A percentile compares a stretch with the other conserved stretches of the same genome.
phyloP scores from a whole-genome alignment of 2,113 vertebrate genomes.

The Gymnobelideus leadbeateri region DNA sequence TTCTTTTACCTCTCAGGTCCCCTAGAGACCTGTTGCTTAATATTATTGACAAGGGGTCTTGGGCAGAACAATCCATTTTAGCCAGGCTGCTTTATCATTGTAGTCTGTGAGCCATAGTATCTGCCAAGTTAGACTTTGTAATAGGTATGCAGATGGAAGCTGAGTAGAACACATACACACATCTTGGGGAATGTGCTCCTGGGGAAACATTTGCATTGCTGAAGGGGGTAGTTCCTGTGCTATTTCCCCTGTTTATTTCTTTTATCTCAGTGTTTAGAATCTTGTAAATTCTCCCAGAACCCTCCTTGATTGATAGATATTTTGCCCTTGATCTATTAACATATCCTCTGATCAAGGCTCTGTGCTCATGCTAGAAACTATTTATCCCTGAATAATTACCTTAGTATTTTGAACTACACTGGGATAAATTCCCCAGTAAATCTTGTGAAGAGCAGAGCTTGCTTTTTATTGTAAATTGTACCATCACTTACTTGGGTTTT shows the following conservation, averaged over 20 bases:
- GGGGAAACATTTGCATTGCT: slow-evolving; percentile 23
- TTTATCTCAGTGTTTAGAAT: slow-evolving; percentile 51
- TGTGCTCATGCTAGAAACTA: slow-evolving; percentile 11
- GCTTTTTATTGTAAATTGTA: slow-evolving; percentile 33
- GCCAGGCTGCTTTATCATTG: neutral
- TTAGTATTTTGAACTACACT: slow-evolving; percentile 34
- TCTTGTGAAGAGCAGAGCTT: slow-evolving; percentile 19
- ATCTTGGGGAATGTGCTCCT: slow-evolving; percentile 23
- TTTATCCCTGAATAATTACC: slow-evolving; percentile 37
- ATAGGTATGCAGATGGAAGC: slow-evolving; percentile 52
- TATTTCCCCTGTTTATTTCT: slow-evolving; percentile 54
- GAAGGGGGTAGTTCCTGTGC: slow-evolving; percentile 1
- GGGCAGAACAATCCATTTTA: neutral
- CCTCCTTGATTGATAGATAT: slow-evolving; percentile 55
- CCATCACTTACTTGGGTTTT: slow-evolving; percentile 43
- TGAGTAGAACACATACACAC: slow-evolving; percentile 6
- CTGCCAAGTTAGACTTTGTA: slow-evolving; percentile 32
- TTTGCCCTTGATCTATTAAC: slow-evolving; percentile 40
- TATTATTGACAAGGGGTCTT: neutral
- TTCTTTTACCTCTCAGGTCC: neutral
- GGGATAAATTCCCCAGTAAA: slow-evolving; percentile 39
- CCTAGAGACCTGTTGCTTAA: neutral
- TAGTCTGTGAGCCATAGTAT: neutral
- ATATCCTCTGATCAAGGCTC: neutral
- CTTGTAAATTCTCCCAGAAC: slow-evolving; percentile 49